phyloP scores from a whole-genome alignment of 2,888 invertebrate species.

The Lasioglossum calceatum region DNA sequence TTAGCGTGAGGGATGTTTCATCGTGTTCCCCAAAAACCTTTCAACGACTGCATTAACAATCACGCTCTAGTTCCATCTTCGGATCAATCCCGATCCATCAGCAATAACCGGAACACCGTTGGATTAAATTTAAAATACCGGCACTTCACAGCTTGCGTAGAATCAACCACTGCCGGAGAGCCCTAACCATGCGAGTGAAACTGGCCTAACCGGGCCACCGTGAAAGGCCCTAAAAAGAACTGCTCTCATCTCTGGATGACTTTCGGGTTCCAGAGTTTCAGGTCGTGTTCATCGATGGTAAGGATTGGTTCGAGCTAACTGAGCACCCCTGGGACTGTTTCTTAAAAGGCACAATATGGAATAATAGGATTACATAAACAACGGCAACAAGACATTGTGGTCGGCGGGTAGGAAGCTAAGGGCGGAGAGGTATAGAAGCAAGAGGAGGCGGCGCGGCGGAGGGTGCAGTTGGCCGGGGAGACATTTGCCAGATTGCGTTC shows the following conservation, averaged over 20 bases:
- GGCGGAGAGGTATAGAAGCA: not conserved
- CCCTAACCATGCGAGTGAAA: not conserved
- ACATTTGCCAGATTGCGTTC: conserved; percentile 79
- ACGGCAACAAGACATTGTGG: conserved; percentile 83
- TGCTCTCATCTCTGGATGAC: not conserved
- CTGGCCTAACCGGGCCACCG: conserved; percentile 8
- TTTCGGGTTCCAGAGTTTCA: not conserved
- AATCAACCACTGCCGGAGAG: not conserved
- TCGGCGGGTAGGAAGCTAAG: not conserved
- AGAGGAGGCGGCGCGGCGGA: not conserved
- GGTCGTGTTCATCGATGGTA: not conserved
- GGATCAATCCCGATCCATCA: not conserved
- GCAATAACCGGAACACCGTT: not conserved
- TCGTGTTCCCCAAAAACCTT: not conserved
- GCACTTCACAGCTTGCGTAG: not conserved
- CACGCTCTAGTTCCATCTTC: not conserved
- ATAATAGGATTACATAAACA: conserved; percentile 84
- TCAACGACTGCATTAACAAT: not conserved
- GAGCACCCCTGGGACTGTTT: conserved; percentile 82
- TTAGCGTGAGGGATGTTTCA: not conserved
- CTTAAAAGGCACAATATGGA: conserved; percentile 81
- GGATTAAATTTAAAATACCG: not conserved
- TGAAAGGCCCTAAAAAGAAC: not conserved
- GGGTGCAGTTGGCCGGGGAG: conserved; percentile 50
- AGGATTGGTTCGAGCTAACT: conserved; percentile 52